Evolutionary conservation across 2,113 vertebrate species (phyloP), one percentile per base, ranked within the genome.

Genomic region (Tachysurus fulvidraco): DNA sequence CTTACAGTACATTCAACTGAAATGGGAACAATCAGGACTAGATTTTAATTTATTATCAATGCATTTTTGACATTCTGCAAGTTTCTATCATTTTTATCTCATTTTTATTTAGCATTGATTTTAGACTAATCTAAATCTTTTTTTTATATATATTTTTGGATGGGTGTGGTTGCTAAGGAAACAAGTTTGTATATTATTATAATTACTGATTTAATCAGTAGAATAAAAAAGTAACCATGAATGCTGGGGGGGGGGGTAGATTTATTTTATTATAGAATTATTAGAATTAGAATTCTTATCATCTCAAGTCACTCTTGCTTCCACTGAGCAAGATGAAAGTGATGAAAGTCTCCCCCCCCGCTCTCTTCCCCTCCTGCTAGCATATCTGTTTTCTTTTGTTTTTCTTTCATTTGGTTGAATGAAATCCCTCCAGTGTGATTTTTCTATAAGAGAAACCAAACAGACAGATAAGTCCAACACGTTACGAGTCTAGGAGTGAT

Each of bases 1-100:
- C 92, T 85, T 76, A 69, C n/a, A n/a, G n/a, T n/a, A n/a, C 46
- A 50, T 80, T 76, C 0, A 1, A 90, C 83, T 83, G 83, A 90
- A 93, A 93, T 88, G 84, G 3, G 7, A 41, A 3, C 64, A 79
- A 86, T 73, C 83, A 23, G 90, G 81, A 93, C 94, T 94, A 14
- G 60, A 14, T 19, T 83, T 50, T 25, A 25, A 46, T 13, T 50
- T 46, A 13, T 71, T 41, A 16, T 7, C 36, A 30, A 69, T 36
- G 1, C 65, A 19, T 19, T 17, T 36, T 30, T 41, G 36, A 36
- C 50, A 46, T 74, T 74, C 19, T 73, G n/a, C n/a, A n/a, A n/a
- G n/a, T n/a, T n/a, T n/a, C n/a, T n/a, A n/a, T n/a, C 5, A 73
- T 28, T 19, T 41, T 30, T 21, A 50, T 44, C 19, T 16, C 13